Evolutionary conservation across 2,888 invertebrate species (phyloP).

Genomic region (Helicoverpa assulta): DNA sequence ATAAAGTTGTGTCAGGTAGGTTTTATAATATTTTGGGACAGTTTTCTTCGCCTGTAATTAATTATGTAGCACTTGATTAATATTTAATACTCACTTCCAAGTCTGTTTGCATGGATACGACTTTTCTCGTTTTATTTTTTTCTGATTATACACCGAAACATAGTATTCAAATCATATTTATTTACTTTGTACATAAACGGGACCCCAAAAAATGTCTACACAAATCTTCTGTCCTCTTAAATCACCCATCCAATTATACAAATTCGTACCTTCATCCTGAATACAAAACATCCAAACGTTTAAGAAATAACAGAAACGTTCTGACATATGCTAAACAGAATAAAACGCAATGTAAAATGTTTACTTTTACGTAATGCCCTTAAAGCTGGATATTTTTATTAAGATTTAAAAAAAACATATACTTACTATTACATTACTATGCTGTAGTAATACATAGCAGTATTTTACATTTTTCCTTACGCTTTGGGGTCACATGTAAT

Average conservation of each 20-base stretch:
- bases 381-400: conserved; percentile 4
- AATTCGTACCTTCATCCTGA: conserved; percentile 30
- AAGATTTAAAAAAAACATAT: no score
- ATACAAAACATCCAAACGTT: conserved; percentile 43
- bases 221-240: neutral
- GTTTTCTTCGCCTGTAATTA: conserved; percentile 25
- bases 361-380: conserved; percentile 8
- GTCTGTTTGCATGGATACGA: no score
- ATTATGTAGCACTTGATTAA: conserved; percentile 14
- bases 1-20: conserved; percentile 30
- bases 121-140: no score
- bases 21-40: conserved; percentile 29
- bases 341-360: conserved; percentile 31
- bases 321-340: conserved; percentile 42
- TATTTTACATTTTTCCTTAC: no score
- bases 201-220: conserved; percentile 5
- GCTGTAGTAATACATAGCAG: no score
- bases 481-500: no score
- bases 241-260: conserved; percentile 40
- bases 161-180: no score
- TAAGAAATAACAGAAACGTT: conserved; percentile 23
- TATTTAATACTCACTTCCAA: no score
- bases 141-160: no score
- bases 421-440: no score
- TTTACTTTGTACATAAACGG: neutral